Conservation (phyloP, 2,888 invertebrate genomes). For the Sepioteuthis lessoniana region DNA sequence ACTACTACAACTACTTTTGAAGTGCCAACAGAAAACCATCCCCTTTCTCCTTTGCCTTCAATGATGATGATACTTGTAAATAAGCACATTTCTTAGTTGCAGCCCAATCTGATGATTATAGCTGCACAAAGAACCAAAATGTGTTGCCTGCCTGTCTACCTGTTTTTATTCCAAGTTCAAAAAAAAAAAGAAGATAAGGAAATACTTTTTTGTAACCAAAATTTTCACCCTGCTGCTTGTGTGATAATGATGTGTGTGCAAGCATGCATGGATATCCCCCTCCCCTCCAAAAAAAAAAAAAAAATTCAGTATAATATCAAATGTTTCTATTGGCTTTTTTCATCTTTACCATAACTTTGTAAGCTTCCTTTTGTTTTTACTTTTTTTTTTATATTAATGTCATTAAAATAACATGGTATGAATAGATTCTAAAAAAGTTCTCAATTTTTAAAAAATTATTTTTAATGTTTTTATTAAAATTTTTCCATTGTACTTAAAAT, state of each 20-base stretch:
- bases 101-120: slow-evolving; percentile 1
- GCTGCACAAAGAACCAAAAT: neutral
- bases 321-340: neutral
- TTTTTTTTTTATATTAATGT: too few relatives aligned
- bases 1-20: too few relatives aligned
- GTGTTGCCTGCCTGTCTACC: neutral
- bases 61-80: neutral
- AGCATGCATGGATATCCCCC: neutral
- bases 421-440: too few relatives aligned
- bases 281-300: neutral
- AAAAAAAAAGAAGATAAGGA: neutral
- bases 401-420: too few relatives aligned
- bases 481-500: too few relatives aligned
- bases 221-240: neutral
- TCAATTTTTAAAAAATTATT: too few relatives aligned
- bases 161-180: neutral
- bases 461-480: too few relatives aligned
- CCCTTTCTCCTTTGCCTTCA: neutral
- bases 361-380: too few relatives aligned
- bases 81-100: neutral
- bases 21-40: neutral
- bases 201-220: neutral
- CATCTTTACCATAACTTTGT: too few relatives aligned
- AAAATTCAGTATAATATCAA: neutral
- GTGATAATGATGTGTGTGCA: neutral